phyloP scores from a whole-genome alignment of 2,888 invertebrate species.

The Alsophila aescularia region DNA sequence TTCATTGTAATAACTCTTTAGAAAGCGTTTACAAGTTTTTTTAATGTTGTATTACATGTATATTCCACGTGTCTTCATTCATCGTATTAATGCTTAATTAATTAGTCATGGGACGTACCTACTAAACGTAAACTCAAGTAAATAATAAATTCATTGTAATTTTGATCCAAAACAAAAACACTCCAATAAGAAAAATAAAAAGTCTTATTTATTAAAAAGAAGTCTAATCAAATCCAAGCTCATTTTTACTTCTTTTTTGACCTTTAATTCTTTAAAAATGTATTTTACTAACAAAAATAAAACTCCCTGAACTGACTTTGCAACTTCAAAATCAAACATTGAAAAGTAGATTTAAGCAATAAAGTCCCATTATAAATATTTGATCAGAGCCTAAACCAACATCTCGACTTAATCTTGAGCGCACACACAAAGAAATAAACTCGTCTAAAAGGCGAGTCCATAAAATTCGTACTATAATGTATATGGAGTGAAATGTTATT shows the following conservation, averaged over 20 bases:
- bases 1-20: slow-evolving; percentile 2
- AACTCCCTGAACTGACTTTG: slow-evolving; percentile 31
- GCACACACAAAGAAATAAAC: slow-evolving; percentile 44
- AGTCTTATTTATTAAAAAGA: no score
- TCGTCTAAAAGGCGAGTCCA: slow-evolving; percentile 29
- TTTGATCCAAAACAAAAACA: no score
- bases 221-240: no score
- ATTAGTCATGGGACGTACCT: no score
- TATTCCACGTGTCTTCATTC: no score
- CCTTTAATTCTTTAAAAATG: background rate
- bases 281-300: slow-evolving; percentile 10
- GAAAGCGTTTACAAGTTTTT: background rate
- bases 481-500: slow-evolving; percentile 39
- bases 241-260: background rate
- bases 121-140: no score
- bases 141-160: no score
- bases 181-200: no score
- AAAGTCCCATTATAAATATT: slow-evolving; percentile 50
- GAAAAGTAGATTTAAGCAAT: slow-evolving; percentile 40
- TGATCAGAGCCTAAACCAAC: slow-evolving; percentile 51
- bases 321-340: slow-evolving; percentile 42
- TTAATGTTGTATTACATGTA: background rate
- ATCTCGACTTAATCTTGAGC: slow-evolving; percentile 51
- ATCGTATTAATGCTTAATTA: no score
- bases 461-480: slow-evolving; percentile 30